Conservation (phyloP, 2,797 vertebrate species). For the Arrhamphus sclerolepis region DNA sequence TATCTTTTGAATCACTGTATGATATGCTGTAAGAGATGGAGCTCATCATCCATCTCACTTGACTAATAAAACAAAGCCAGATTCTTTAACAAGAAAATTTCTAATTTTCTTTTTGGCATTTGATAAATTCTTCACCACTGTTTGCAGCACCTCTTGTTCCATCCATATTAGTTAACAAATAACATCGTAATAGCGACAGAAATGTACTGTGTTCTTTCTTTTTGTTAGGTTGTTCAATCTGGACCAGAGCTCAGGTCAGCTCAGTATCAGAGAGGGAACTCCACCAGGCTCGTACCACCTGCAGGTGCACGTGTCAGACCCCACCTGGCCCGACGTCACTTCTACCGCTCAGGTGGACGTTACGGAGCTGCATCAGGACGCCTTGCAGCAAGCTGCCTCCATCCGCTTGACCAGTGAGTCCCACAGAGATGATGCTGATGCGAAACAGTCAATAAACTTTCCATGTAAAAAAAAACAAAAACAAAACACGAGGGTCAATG, state of each 20-base stretch:
- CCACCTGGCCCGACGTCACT: conserved; percentile 88
- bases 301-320: conserved; percentile 86
- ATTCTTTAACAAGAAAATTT: too few species aligned
- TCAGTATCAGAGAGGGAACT: conserved; percentile 84
- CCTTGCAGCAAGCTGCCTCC: conserved; percentile 82
- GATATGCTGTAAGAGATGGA: too few species aligned
- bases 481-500: too few species aligned
- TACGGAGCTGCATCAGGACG: conserved; percentile 82
- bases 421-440: background rate
- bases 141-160: too few species aligned
- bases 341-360: conserved; percentile 84
- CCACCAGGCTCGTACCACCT: conserved; percentile 83
- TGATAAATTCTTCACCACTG: too few species aligned
- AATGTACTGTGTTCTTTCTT: background rate
- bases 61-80: too few species aligned
- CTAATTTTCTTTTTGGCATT: too few species aligned
- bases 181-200: too few species aligned
- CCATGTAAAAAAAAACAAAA: too few species aligned
- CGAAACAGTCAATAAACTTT: background rate
- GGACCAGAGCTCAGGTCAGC: conserved; percentile 85
- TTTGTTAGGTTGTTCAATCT: conserved; percentile 84
- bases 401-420: conserved; percentile 85
- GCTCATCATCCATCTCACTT: too few species aligned
- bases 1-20: too few species aligned
- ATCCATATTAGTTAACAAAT: too few species aligned